Base-by-base conservation (phyloP, 1,140 invertebrate genomes). In the Drosophila watanabei region DNA sequence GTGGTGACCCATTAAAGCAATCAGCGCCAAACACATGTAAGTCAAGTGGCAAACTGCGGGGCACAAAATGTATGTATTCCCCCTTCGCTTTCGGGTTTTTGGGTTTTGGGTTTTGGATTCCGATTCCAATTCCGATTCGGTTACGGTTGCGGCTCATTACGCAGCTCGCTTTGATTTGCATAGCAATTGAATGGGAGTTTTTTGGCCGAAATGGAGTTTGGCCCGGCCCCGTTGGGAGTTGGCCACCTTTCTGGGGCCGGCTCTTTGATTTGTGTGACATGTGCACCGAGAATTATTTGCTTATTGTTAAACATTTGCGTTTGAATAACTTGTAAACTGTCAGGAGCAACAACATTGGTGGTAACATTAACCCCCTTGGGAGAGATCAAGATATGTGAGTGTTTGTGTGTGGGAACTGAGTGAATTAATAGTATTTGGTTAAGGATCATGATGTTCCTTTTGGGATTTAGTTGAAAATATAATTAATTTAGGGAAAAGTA, bases 211-310 rank as follows among this genome's bases (percentile, higher is more conserved):
- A 60, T 72, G 54, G 70, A 72, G 66, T 72, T 72, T 72, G 70
- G 54, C 68, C 70, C 37, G 46, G 70, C 45, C 68, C 70, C 37
- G 46, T 72, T 52, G 70, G 70, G 37, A 60, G 68, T 73, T 66
- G 49, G 24, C 56, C 65, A 37, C 63, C 11, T 45, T 35, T 45
- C 58, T 24, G 24, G 13, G 28, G 37, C 56, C 18, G 33, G 63
- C 35, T 61, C 59, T 64, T 70, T 68, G 75, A 79, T 77, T 75
- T 84, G 78, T 80, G 56, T 88, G 84, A 83, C 84, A 88, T 88
- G 84, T 80, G 84, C 51, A 56, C 49, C 45, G 62, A 89, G 80
- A 88, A 85, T 84, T 88, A 88, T 89, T 83, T 88, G 85, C 80
- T 84, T 89, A 89, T 89, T 89, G 85, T 88, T 88, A 49, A 84